A percentile compares a stretch with the other conserved stretches of the same genome.
phyloP scores from a whole-genome alignment of 2,888 invertebrate species.

The Phoenoteleia sp. region DNA sequence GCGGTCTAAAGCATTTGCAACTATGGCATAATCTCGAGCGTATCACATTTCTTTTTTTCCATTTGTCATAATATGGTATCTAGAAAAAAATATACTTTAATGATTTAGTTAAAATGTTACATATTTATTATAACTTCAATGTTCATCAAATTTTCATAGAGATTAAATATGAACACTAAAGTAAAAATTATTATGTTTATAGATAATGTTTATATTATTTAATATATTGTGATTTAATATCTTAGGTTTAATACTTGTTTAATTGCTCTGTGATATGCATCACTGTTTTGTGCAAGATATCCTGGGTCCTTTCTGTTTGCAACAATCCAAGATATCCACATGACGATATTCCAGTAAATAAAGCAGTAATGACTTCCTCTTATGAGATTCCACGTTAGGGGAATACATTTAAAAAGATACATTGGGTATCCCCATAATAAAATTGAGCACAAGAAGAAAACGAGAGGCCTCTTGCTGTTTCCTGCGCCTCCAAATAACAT shows the following conservation, averaged over 20 bases:
- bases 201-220: too few relatives aligned
- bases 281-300: slow-evolving; percentile 95
- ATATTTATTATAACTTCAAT: too few relatives aligned
- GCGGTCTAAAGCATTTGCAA: slow-evolving; percentile 94
- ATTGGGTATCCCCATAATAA: slow-evolving; percentile 97
- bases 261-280: slow-evolving; percentile 96
- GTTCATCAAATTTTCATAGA: too few relatives aligned
- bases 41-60: slow-evolving; percentile 95
- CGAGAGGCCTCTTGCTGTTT: slow-evolving; percentile 95
- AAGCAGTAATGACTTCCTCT: slow-evolving; percentile 96
- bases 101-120: too few relatives aligned
- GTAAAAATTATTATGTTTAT: not conserved
- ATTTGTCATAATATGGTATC: slow-evolving; percentile 97
- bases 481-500: slow-evolving; percentile 96
- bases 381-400: slow-evolving; percentile 96
- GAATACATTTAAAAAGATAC: slow-evolving; percentile 96
- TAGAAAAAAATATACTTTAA: slow-evolving; percentile 75
- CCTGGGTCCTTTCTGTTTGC: slow-evolving; percentile 97
- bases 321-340: slow-evolving; percentile 97
- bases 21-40: slow-evolving; percentile 96
- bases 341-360: slow-evolving; percentile 95
- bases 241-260: slow-evolving; percentile 90
- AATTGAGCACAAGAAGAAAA: slow-evolving; percentile 95
- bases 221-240: too few relatives aligned
- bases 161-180: too few relatives aligned